A percentile compares a stretch with the other conserved stretches of the same genome.
These are phyloP conservation scores for Molorchus minor DNA, from an alignment of 2,888 invertebrate species.

Conservation along the genomic window DNA sequence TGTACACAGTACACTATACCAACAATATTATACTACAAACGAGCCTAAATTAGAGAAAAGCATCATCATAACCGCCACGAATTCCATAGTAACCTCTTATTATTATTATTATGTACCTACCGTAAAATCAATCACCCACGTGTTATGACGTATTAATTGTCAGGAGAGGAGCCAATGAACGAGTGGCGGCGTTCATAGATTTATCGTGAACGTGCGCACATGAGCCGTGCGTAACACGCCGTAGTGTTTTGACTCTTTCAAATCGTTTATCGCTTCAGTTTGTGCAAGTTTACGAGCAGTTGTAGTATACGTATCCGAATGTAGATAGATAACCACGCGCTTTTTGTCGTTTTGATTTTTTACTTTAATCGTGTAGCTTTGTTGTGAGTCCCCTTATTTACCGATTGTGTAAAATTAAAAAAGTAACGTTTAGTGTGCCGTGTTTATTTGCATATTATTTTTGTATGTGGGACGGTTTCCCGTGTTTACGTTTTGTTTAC, in stretches of 20 bases:
- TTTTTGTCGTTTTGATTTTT: background rate
- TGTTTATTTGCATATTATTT: no score
- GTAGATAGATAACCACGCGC: background rate
- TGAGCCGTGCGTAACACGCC: constrained; percentile 31
- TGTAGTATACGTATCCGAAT: constrained; percentile 2
- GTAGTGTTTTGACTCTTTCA: constrained; percentile 35
- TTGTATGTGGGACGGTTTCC: no score
- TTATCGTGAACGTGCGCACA: constrained; percentile 25
- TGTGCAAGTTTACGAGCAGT: constrained; percentile 17
- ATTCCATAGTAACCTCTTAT: constrained; percentile 12
- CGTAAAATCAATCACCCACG: constrained; percentile 33
- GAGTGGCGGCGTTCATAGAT: constrained; percentile 21
- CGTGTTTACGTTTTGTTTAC: constrained; percentile 5
- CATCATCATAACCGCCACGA: background rate
- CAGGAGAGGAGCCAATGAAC: constrained; percentile 16
- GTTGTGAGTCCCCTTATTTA: no score
- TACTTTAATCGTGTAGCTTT: no score
- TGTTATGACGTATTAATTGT: constrained; percentile 27
- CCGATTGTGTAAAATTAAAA: no score
- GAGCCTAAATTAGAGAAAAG: background rate
- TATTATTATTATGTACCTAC: no score
- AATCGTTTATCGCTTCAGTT: constrained; percentile 28
- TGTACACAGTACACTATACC: no score
- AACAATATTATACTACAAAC: no score
- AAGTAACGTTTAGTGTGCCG: no score